Percentiles rank a stretch among this genome's conserved stretches.
These are phyloP conservation scores for Drosophila seguyi DNA, from an alignment of 1,140 invertebrate genomes.

Conservation along the genomic window DNA sequence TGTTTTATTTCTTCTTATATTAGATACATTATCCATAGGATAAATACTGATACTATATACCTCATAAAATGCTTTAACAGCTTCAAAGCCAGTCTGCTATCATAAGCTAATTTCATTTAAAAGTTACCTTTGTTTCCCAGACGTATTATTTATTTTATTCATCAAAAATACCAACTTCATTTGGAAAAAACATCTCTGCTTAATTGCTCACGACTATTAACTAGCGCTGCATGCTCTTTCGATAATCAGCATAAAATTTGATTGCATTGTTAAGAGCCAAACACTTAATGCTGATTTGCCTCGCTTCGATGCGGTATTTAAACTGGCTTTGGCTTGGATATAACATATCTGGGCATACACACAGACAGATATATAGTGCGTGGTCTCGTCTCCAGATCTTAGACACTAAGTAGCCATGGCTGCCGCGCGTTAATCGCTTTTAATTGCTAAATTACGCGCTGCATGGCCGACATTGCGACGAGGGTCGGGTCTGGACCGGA, in stretches of 20 bases:
- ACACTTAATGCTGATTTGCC: slow-evolving; percentile 35
- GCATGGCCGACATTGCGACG: slow-evolving; percentile 62
- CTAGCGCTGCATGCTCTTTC: slow-evolving; percentile 34
- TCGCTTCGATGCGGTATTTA: slow-evolving; percentile 25
- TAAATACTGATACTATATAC: background rate
- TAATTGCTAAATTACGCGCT: slow-evolving; percentile 83
- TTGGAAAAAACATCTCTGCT: slow-evolving; percentile 22
- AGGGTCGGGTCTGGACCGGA: slow-evolving; percentile 17
- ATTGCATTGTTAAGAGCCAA: slow-evolving; percentile 50
- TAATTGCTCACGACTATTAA: slow-evolving; percentile 36
- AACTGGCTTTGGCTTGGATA: slow-evolving; percentile 27
- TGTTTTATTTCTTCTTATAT: too few species aligned
- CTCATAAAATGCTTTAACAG: background rate
- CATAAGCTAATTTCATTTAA: background rate
- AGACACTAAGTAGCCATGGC: slow-evolving; percentile 67
- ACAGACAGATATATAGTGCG: slow-evolving; percentile 1
- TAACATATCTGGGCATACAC: background rate
- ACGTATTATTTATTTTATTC: slow-evolving; percentile 6
- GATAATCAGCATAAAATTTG: slow-evolving; percentile 73
- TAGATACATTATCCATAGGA: too few species aligned
- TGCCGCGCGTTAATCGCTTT: slow-evolving; percentile 78
- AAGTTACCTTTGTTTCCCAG: background rate
- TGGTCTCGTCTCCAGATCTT: slow-evolving; percentile 39
- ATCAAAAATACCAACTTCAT: slow-evolving; percentile 2
- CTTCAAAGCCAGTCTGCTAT: background rate